phyloP scores from a whole-genome alignment of 2,888 invertebrate species.

The Tigriopus californicus region DNA sequence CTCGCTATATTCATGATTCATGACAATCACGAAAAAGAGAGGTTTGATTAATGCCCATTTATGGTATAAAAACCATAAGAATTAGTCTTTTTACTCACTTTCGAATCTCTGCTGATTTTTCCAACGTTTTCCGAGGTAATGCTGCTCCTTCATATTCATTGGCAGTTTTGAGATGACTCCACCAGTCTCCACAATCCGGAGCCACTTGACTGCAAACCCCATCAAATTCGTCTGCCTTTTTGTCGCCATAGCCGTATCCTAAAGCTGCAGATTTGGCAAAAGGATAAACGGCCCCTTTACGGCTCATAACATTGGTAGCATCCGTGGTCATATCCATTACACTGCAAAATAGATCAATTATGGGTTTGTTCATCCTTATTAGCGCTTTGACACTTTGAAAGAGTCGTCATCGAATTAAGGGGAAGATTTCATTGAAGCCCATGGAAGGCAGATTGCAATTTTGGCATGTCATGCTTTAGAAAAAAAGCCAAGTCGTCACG shows the following conservation, averaged over 20 bases:
- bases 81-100: not conserved
- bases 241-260: constrained; percentile 4
- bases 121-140: not conserved
- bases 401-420: too few relatives aligned
- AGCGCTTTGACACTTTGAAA: too few relatives aligned
- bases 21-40: too few relatives aligned
- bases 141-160: constrained; percentile 7
- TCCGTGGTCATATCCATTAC: constrained; percentile 2
- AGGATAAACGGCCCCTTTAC: constrained; percentile 6
- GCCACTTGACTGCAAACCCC: constrained; percentile 9
- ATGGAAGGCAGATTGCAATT: too few relatives aligned
- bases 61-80: not conserved
- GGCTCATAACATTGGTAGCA: not conserved
- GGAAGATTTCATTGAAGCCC: too few relatives aligned
- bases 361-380: too few relatives aligned
- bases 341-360: not conserved
- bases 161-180: not conserved
- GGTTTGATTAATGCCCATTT: not conserved
- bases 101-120: not conserved
- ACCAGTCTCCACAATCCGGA: constrained; percentile 2
- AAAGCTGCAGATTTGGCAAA: not conserved
- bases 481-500: too few relatives aligned
- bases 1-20: too few relatives aligned
- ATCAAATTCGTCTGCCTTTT: not conserved
- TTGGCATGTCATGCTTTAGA: too few relatives aligned